phyloP scores from a whole-genome alignment of 30 jellyfish, hydroid and myxozoan genomes.

The Hydractinia echinata region DNA sequence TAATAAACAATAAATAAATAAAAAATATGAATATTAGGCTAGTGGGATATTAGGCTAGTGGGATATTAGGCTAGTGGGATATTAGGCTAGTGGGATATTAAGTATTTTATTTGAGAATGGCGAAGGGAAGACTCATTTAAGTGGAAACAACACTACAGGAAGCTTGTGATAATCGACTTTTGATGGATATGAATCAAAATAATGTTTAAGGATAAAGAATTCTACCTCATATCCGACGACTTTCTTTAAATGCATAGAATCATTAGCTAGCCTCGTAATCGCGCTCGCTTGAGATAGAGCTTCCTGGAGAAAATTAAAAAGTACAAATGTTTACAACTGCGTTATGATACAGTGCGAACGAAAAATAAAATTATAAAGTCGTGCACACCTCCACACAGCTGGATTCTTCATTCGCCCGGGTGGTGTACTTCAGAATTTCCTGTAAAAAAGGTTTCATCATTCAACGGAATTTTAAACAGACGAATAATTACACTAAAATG shows the following conservation, averaged over 20 bases:
- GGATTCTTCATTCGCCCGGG: slow-evolving; percentile 74
- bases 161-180: too few species aligned
- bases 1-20: too few species aligned
- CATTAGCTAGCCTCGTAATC: slow-evolving; percentile 63
- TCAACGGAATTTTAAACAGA: too few species aligned
- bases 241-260: slow-evolving; percentile 63
- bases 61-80: too few species aligned
- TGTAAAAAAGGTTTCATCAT: neutral
- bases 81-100: too few species aligned
- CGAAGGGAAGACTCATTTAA: too few species aligned
- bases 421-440: slow-evolving; percentile 72
- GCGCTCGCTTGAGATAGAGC: slow-evolving; percentile 63
- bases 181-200: too few species aligned
- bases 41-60: too few species aligned
- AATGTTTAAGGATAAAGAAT: neutral
- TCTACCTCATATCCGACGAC: slow-evolving; percentile 74
- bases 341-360: neutral
- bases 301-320: slow-evolving; percentile 36
- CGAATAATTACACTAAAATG: too few species aligned
- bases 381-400: slow-evolving; percentile 64
- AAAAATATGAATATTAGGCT: too few species aligned
- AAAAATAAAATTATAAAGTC: neutral
- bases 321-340: neutral
- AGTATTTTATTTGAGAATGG: too few species aligned
- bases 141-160: too few species aligned